A percentile compares a stretch with the other conserved stretches of the same genome.
Evolutionary conservation across 2,113 vertebrate species (phyloP).

Genomic region (Raja brachyura): DNA sequence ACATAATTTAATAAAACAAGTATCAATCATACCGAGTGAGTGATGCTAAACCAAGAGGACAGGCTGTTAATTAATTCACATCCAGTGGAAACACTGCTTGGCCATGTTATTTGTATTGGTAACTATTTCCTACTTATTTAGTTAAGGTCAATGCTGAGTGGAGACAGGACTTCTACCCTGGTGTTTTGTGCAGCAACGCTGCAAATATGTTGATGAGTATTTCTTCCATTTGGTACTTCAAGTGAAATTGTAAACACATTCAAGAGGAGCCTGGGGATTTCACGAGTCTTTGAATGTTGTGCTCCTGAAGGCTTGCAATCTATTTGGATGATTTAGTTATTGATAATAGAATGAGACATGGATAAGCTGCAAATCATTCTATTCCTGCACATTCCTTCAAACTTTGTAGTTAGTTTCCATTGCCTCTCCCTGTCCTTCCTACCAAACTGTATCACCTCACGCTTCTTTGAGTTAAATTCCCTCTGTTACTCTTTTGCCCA

Average conservation of each 20-base stretch:
- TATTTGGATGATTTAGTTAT: background rate
- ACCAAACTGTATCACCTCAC: too few species aligned
- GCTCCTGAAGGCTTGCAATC: background rate
- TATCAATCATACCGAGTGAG: background rate
- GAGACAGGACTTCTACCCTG: background rate
- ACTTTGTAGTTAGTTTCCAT: too few species aligned
- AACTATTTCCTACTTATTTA: background rate
- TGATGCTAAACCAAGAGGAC: background rate
- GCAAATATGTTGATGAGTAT: background rate
- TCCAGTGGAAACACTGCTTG: background rate
- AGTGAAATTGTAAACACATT: background rate
- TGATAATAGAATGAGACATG: background rate
- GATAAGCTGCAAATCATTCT: too few species aligned
- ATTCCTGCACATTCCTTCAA: too few species aligned
- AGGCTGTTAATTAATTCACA: background rate
- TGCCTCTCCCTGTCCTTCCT: too few species aligned
- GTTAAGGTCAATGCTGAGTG: background rate
- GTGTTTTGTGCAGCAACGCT: background rate
- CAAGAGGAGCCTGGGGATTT: too few species aligned
- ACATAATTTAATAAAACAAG: background rate
- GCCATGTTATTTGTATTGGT: background rate
- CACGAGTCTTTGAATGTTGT: background rate
- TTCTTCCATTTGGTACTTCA: background rate
- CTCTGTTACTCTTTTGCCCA: too few species aligned
- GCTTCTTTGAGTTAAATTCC: too few species aligned